A percentile compares a stretch with the other conserved stretches of the same genome.
These are phyloP conservation scores for Lepilemur septentrionalis DNA, from an alignment of 2,797 vertebrate species.

Conservation along the genomic window DNA sequence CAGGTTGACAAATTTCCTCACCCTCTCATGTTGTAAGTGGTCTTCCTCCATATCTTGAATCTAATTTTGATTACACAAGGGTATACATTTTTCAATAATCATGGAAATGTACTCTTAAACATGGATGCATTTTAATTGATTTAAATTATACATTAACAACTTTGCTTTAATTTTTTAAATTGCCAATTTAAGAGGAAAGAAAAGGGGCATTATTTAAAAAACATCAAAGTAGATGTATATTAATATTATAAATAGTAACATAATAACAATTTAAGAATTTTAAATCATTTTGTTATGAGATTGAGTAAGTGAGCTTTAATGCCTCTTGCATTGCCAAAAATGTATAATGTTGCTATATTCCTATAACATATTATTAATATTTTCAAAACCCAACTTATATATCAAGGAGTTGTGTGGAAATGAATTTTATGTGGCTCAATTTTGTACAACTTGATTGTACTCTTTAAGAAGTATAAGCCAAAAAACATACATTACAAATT, in stretches of 20 bases:
- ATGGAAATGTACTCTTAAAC: not conserved
- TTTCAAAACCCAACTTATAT: not conserved
- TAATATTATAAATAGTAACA: not conserved
- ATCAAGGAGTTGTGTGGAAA: not conserved
- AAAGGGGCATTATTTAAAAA: not conserved
- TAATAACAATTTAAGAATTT: not conserved
- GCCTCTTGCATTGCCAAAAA: not conserved
- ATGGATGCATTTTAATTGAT: not conserved
- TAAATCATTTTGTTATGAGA: not conserved
- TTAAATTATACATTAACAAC: not conserved
- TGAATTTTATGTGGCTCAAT: not conserved
- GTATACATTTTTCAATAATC: not conserved
- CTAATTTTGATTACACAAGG: not conserved
- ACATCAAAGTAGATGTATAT: not conserved
- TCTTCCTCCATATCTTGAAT: not conserved
- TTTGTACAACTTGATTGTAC: not conserved
- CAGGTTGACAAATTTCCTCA: not conserved
- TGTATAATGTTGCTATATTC: not conserved
- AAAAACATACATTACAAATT: not conserved
- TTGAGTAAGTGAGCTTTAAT: not conserved
- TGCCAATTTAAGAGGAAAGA: not conserved
- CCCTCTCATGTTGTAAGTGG: not conserved
- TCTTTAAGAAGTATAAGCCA: not conserved
- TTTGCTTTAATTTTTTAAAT: not conserved
- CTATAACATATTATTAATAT: not conserved